phyloP scores from a whole-genome alignment of 2,888 invertebrate species.

The Melinaea marsaeus region DNA sequence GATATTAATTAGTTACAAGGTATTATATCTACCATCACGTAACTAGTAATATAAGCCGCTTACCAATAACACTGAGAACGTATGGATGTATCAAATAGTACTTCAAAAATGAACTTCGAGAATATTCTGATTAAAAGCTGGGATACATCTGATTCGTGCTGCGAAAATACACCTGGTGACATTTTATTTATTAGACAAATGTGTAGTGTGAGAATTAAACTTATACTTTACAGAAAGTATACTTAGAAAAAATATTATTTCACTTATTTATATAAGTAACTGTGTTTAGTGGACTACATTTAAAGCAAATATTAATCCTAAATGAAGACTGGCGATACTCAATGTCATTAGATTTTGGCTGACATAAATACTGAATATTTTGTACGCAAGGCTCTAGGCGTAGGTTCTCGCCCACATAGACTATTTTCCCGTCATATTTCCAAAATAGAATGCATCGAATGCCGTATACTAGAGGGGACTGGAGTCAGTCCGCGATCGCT shows the following conservation, averaged over 20 bases:
- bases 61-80: background rate
- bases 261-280: no score
- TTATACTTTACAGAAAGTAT: no score
- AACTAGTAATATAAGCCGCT: background rate
- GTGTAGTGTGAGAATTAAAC: background rate
- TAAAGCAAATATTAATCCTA: no score
- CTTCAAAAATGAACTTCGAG: constrained; percentile 17
- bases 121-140: constrained; percentile 19
- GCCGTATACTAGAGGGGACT: constrained; percentile 71
- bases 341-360: background rate
- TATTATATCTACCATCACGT: constrained; percentile 16
- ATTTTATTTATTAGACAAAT: constrained; percentile 14
- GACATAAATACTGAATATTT: constrained; percentile 34
- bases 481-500: constrained; percentile 67
- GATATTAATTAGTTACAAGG: constrained; percentile 25
- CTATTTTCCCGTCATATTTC: constrained; percentile 70
- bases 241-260: no score
- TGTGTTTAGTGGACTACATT: no score
- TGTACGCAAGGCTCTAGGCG: constrained; percentile 54
- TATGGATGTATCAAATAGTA: constrained; percentile 16
- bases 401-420: constrained; percentile 64
- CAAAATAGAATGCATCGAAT: constrained; percentile 76
- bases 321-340: no score
- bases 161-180: constrained; percentile 22
- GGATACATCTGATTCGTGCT: constrained; percentile 20